Conservation (phyloP, 2,113 vertebrate species). For the Paramormyrops kingsleyae region DNA sequence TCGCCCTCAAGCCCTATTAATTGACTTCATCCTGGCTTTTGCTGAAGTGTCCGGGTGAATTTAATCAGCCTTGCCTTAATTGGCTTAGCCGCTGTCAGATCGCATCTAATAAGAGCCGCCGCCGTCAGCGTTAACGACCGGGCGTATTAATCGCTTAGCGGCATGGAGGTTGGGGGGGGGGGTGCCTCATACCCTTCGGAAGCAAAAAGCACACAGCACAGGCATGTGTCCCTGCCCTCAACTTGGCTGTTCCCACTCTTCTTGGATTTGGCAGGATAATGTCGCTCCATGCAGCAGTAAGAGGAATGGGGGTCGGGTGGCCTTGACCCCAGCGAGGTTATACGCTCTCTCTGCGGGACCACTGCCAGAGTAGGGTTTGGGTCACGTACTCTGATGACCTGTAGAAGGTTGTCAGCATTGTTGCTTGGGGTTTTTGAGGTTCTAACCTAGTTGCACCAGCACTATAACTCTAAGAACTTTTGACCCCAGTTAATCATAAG, state of each 20-base stretch:
- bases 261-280: not conserved
- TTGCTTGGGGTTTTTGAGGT: not conserved
- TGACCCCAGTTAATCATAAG: not conserved
- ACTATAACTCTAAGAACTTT: not conserved
- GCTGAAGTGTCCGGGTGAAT: constrained; percentile 36
- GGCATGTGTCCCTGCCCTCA: not conserved
- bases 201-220: not conserved
- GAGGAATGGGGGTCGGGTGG: not conserved
- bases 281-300: not conserved
- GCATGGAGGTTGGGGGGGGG: constrained; percentile 18
- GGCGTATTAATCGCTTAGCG: constrained; percentile 40
- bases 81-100: constrained; percentile 44
- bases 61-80: constrained; percentile 41
- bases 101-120: constrained; percentile 35
- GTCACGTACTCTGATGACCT: not conserved
- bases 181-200: not conserved
- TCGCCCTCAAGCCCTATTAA: constrained; percentile 22
- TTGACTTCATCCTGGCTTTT: constrained; percentile 36
- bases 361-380: not conserved
- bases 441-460: too few species aligned
- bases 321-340: not conserved
- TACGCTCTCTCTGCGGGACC: not conserved
- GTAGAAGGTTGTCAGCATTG: too few species aligned
- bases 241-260: not conserved
- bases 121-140: constrained; percentile 30